These are phyloP conservation scores for Sorex fumeus DNA, from an alignment of 2,113 vertebrate genomes.

Conservation along the genomic window DNA sequence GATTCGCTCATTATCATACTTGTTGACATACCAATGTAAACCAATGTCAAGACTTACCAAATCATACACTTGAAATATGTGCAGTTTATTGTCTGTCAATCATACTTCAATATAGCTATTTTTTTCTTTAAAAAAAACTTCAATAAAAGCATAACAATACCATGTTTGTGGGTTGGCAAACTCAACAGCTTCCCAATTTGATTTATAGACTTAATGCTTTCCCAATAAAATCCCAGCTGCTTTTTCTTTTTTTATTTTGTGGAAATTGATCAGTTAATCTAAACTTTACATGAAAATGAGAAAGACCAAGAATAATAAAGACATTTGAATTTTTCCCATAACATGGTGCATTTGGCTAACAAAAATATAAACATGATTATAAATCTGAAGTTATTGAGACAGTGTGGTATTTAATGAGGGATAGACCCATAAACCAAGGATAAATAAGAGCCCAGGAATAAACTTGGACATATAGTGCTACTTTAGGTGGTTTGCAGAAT, in stretches of 20 bases:
- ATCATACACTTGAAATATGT: neutral
- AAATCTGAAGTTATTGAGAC: conserved; percentile 37
- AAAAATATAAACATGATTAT: conserved; percentile 62
- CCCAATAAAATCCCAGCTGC: conserved; percentile 49
- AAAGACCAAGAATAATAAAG: conserved; percentile 37
- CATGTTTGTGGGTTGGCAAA: conserved; percentile 62
- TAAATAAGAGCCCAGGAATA: conserved; percentile 25
- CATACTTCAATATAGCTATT: neutral
- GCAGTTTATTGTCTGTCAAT: conserved; percentile 25
- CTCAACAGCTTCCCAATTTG: conserved; percentile 34
- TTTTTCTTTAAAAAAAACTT: conserved; percentile 44
- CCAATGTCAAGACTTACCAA: conserved; percentile 12
- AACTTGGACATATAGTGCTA: neutral
- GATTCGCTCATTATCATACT: neutral
- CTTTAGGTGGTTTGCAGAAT: neutral
- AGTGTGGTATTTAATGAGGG: neutral
- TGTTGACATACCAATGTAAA: conserved; percentile 3
- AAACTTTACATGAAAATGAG: conserved; percentile 59
- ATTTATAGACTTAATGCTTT: conserved; percentile 60
- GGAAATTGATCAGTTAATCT: conserved; percentile 61
- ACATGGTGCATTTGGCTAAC: conserved; percentile 5
- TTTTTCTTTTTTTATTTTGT: conserved; percentile 18
- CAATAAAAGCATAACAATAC: conserved; percentile 62
- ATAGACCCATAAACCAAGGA: neutral
- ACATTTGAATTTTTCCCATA: neutral